Evolutionary conservation across 2,888 invertebrate genomes (phyloP), one percentile per base, ranked within the genome.

Genomic region (Heliconius charithonia): DNA sequence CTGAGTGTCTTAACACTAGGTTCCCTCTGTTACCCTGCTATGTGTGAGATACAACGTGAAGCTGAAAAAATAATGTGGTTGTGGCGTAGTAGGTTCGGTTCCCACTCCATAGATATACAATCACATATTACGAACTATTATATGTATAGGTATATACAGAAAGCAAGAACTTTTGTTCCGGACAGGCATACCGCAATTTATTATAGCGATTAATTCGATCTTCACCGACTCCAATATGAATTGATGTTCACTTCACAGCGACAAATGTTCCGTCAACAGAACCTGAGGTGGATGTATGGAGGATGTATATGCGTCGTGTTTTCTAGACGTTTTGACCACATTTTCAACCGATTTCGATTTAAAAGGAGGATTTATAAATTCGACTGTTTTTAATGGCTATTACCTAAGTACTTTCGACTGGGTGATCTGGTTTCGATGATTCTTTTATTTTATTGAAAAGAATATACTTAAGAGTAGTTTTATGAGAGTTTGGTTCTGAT

Each of bases 201-300:
- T 70, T 70, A 70, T 51, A 29, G 45, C 70, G 51, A 70, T 70
- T 70, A 70, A 79, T 79, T 76, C 72, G 72, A 66, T 67, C 67
- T 62, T 72, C 72, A 73, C 76, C 62, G 62, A 72, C 67, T 75
- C 66, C 66, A 32, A 66, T 73, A 76, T 79, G 76, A 72, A 79
- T 79, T 76, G 79, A 76, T 67, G 67, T 75, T 70, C 70, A 62
- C 25, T 70, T 69, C 69, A 62, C n/a, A 41, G 37, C 76, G 63
- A 29, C 67, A 72, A 71, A 77, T 63, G 77, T 72, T 27, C 63
- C 32, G 65, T 25, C 74, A 74, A 65, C 72, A 62, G 72, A 73
- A 73, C 72, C 37, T 62, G 70, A 59, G 72, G 59, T 32, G 59
- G 25, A 70, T 70, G 70, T 45, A 70, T 45, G 66, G 66, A 32